Percentiles rank a stretch among this genome's conserved stretches.
These are phyloP conservation scores for Acanthisitta chloris DNA, from an alignment of 2,113 vertebrate species.

Conservation along the genomic window DNA sequence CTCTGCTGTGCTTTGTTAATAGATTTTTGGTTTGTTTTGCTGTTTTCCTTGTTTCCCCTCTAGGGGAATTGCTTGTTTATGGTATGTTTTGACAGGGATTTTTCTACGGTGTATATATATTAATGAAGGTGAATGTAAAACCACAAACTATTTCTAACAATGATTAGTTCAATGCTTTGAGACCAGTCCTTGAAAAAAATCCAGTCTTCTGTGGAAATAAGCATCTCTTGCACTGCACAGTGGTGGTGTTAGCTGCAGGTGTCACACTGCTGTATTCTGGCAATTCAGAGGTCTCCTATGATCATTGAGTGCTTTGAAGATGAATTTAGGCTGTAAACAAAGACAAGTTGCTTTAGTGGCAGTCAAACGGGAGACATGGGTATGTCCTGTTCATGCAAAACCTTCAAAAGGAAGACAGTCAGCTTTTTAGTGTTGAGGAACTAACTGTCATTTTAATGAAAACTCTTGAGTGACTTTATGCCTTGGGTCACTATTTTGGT, in stretches of 20 bases:
- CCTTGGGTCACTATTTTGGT: background rate
- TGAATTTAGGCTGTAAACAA: background rate
- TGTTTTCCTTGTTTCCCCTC: background rate
- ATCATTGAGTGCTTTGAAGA: background rate
- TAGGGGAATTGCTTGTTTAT: background rate
- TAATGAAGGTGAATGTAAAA: background rate
- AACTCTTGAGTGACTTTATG: background rate
- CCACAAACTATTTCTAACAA: background rate
- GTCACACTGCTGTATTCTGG: background rate
- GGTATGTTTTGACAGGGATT: background rate
- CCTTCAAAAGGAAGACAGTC: background rate
- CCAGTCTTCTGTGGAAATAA: background rate
- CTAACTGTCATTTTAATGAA: background rate
- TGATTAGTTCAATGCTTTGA: background rate
- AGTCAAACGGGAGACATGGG: background rate
- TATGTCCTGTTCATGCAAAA: background rate
- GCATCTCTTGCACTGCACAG: background rate
- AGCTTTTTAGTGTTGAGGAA: background rate
- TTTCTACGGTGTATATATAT: background rate
- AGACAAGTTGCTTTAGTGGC: background rate
- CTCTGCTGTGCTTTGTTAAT: background rate
- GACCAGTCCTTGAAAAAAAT: background rate
- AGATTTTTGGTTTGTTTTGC: background rate
- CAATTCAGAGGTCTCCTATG: background rate
- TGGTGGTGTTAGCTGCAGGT: background rate